A percentile compares a stretch with the other conserved stretches of the same genome.
Conservation (phyloP, 2,888 invertebrate genomes). For the Galerucella pusilla region DNA sequence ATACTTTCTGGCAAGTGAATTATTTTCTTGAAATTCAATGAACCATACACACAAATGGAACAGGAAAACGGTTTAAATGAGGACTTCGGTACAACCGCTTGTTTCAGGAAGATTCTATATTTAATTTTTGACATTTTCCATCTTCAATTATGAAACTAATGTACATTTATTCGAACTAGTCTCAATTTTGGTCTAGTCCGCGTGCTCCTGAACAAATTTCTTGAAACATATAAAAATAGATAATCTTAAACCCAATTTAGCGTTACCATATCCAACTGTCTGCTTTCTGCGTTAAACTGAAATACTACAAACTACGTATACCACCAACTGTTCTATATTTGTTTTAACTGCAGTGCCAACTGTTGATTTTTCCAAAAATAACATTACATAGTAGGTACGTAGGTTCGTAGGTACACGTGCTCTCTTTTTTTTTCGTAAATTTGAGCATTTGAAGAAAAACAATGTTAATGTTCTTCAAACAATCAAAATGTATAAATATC, state of each 20-base stretch:
- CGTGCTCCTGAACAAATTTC: too few relatives aligned
- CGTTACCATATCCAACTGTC: too few relatives aligned
- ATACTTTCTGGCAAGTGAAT: background rate
- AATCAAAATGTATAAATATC: too few relatives aligned
- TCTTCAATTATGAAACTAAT: too few relatives aligned
- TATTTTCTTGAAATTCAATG: background rate
- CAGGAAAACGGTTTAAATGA: background rate
- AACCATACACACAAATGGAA: background rate
- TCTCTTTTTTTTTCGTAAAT: background rate
- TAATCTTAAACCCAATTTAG: too few relatives aligned
- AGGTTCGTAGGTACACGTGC: background rate
- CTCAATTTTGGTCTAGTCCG: too few relatives aligned
- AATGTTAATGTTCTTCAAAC: background rate
- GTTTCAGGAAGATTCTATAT: background rate
- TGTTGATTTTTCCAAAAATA: constrained; percentile 17
- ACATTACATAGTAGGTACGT: background rate
- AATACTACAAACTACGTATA: background rate
- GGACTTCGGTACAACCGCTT: background rate
- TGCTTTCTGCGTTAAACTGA: background rate
- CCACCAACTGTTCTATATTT: background rate
- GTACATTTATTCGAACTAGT: too few relatives aligned
- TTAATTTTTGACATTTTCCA: background rate
- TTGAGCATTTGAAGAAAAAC: background rate
- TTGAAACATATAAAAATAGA: too few relatives aligned
- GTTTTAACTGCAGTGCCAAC: constrained; percentile 8